Percentiles rank a stretch among this genome's conserved stretches.
Evolutionary conservation across 2,113 vertebrate genomes (phyloP).

Genomic region (Brachirus orientalis): DNA sequence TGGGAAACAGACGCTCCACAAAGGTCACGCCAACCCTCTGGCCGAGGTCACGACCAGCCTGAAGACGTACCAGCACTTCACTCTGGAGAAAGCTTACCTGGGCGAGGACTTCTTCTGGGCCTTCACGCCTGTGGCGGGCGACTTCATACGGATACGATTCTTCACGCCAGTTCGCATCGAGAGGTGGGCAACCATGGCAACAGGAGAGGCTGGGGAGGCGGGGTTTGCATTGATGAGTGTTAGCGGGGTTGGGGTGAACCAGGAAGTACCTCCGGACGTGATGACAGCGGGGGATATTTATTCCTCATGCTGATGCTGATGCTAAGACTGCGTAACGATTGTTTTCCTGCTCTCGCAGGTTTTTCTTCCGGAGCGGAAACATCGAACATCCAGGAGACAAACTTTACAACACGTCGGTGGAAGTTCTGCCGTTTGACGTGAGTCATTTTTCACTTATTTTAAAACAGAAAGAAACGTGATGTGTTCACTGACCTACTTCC

Average conservation of each 20-base stretch:
- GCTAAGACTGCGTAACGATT: no score
- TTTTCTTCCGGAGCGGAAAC: conserved; percentile 97
- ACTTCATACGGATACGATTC: conserved; percentile 97
- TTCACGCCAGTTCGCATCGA: conserved; percentile 94
- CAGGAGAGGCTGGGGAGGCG: not conserved
- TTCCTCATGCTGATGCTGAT: not conserved
- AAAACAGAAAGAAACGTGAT: no score
- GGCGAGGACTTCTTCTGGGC: conserved; percentile 99
- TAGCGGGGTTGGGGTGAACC: no score
- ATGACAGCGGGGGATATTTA: no score
- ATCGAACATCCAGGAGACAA: conserved; percentile 98
- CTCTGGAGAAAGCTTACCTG: conserved; percentile 97
- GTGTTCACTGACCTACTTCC: no score
- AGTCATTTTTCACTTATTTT: conserved; percentile 65
- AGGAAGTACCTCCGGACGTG: no score
- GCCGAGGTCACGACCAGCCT: conserved; percentile 98
- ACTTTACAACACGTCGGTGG: conserved; percentile 96
- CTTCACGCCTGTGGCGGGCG: conserved; percentile 93
- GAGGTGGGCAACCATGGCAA: conserved; percentile 79
- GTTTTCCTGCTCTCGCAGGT: conserved; percentile 78
- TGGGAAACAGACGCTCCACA: conserved; percentile 92
- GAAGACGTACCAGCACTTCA: conserved; percentile 99
- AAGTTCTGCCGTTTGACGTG: conserved; percentile 96
- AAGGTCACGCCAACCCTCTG: conserved; percentile 95
- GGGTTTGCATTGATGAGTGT: no score